Conservation (phyloP, 2,113 vertebrate genomes). For the Madoqua kirkii region DNA sequence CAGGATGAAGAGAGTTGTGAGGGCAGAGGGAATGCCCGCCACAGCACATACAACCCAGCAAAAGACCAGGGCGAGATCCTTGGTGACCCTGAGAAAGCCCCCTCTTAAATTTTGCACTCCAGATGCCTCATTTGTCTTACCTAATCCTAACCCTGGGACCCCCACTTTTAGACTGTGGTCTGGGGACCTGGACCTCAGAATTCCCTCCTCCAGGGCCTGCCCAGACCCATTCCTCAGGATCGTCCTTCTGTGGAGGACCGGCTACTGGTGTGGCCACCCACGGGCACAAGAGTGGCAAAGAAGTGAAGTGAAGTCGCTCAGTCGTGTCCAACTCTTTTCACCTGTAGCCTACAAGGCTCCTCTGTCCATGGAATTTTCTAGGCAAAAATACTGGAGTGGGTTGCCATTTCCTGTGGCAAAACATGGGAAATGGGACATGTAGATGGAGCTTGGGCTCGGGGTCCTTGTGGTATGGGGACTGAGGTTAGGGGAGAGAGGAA, state of each 20-base stretch:
- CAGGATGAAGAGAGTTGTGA: background rate
- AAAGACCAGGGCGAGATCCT: background rate
- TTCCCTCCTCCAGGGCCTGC: background rate
- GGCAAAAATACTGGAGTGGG: background rate
- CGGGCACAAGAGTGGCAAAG: background rate
- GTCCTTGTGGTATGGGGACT: background rate
- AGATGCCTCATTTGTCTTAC: background rate
- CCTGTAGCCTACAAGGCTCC: background rate
- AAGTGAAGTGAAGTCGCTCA: background rate
- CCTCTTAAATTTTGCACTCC: background rate
- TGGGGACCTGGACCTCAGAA: background rate
- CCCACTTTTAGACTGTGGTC: background rate
- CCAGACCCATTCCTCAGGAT: background rate
- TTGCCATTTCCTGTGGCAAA: background rate
- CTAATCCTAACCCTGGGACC: background rate
- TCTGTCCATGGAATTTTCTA: background rate
- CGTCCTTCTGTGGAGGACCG: background rate
- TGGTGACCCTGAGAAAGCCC: background rate
- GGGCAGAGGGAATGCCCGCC: background rate
- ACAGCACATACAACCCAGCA: background rate
- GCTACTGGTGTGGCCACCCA: background rate
- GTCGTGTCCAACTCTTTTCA: background rate
- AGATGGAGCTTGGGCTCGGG: rapidly evolving
- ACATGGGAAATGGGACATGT: background rate
- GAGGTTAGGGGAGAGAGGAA: background rate